phyloP scores from a whole-genome alignment of 2,888 invertebrate species.

The Melanostoma scalare region DNA sequence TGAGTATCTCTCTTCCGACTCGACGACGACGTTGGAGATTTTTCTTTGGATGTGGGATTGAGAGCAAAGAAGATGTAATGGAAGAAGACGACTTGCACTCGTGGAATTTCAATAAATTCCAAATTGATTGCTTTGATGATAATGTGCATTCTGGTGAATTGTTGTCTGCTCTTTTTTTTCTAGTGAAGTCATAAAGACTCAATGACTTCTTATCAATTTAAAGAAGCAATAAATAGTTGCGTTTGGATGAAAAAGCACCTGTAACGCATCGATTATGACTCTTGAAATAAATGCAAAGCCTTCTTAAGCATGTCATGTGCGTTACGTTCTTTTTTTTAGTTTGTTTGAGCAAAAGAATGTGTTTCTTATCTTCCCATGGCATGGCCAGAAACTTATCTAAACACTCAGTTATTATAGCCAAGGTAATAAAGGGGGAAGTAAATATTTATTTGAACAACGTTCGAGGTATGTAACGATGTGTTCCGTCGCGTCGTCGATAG shows the following conservation, averaged over 20 bases:
- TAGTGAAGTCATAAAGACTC: background rate
- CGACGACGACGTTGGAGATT: background rate
- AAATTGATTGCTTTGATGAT: constrained; percentile 21
- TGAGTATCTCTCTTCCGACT: constrained; percentile 14
- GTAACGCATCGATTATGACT: background rate
- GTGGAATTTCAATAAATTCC: constrained; percentile 56
- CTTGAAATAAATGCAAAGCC: background rate
- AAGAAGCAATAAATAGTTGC: background rate
- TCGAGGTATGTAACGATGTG: background rate
- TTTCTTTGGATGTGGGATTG: background rate
- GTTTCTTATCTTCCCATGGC: constrained; percentile 7
- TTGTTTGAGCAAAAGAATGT: constrained; percentile 19
- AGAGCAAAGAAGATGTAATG: constrained; percentile 6
- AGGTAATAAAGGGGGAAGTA: constrained; percentile 1
- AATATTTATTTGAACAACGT: constrained; percentile 16
- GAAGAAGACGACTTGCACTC: constrained; percentile 39
- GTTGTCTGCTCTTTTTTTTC: background rate
- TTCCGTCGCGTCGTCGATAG: background rate
- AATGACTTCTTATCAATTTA: constrained; percentile 3
- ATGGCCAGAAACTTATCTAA: constrained; percentile 12
- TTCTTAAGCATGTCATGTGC: constrained; percentile 9
- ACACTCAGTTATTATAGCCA: constrained; percentile 9
- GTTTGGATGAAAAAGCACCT: background rate
- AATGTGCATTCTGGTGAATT: constrained; percentile 12
- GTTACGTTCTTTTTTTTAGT: constrained; percentile 10